Conservation (phyloP, 2,888 invertebrate species). For the Coelinius sp. region DNA sequence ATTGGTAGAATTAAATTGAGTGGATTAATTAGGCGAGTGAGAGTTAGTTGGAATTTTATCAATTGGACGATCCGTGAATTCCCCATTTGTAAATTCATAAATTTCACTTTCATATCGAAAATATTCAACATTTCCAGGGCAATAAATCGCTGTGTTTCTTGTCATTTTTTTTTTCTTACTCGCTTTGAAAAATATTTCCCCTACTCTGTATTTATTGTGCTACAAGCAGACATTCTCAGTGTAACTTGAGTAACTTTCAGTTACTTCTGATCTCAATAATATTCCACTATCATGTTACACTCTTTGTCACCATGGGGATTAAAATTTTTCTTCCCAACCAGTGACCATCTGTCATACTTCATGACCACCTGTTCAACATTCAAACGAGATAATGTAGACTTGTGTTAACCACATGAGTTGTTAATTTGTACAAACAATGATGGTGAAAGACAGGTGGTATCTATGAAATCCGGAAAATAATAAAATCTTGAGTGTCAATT, state of each 20-base stretch:
- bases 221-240: constrained; percentile 4
- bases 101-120: constrained; percentile 16
- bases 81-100: neutral
- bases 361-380: constrained; percentile 28
- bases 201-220: neutral
- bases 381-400: neutral
- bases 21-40: constrained; percentile 18
- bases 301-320: constrained; percentile 5
- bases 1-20: neutral
- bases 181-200: neutral
- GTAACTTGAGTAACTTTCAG: constrained; percentile 16
- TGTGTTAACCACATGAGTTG: constrained; percentile 2
- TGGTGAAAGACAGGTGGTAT: neutral
- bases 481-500: too few species aligned
- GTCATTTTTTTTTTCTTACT: neutral
- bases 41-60: constrained; percentile 26
- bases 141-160: neutral
- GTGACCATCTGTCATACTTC: constrained; percentile 32
- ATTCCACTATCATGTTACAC: constrained; percentile 23
- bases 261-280: constrained; percentile 8
- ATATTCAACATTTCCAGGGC: neutral
- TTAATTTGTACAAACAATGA: constrained; percentile 3
- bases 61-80: constrained; percentile 3
- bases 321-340: constrained; percentile 26
- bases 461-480: too few species aligned